Evolutionary conservation across 2,113 vertebrate genomes (phyloP), one percentile per base, ranked within the genome.

Genomic region (Onychostoma macrolepis): DNA sequence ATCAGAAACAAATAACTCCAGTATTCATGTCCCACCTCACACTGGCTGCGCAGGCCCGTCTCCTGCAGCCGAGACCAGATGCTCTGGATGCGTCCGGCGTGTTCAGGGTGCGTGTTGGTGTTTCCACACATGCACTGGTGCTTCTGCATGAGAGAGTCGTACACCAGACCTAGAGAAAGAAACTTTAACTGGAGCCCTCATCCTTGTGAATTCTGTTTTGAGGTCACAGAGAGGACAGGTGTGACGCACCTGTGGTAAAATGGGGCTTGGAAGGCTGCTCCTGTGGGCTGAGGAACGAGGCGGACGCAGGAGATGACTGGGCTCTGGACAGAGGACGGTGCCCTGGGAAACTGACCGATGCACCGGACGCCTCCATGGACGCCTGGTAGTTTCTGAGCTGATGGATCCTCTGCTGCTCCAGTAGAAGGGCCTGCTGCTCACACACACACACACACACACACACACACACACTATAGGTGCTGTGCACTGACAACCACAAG

Each of bases 41-140:
- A 99, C 93, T 97, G 97, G 79, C 95, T 90, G 17, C 97, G 94
- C n/a, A 99, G 97, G 67, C 98, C 98, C 0, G 97, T 99, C 90
- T 99, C 98, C 93, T 99, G 98, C 11, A 99, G 96, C 21, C 98
- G 94, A 36, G 98, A 99, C 98, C 98, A 99, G 94, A 99, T 99
- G 91, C 98, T 99, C 94, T 99, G 98, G 93, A 99, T 99, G 83
- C 98, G 95, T 0, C 98, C 98, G 0, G 98, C 97, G 0, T 99
- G 98, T 90, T 99, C 98, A 0, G 98, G 98, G 86, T 99, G 98
- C 89, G 95, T 98, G 91, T 96, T 98, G 45, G 96, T 98, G 93
- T 96, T 98, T 1, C 98, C 98, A 45, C 98, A 99, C 89, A 96
- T 94, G 38, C 98, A 99, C 92, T 99, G 98, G 91, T 99, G 98